phyloP scores from a whole-genome alignment of 2,797 vertebrate species.

The Rhinogobio ventralis region DNA sequence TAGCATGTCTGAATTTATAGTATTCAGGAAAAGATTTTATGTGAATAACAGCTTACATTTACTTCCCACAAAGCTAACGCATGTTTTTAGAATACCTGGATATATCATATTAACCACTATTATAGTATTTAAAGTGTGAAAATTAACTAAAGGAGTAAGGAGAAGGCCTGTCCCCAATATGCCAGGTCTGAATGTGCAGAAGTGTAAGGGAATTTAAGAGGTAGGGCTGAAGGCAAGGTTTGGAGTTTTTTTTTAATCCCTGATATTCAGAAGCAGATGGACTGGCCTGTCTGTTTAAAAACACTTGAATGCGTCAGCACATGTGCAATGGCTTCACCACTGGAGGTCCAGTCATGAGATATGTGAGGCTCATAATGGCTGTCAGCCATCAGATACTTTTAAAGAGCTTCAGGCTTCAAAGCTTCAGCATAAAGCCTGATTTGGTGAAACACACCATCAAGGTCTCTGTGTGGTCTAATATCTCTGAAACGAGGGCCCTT shows the following conservation, averaged over 20 bases:
- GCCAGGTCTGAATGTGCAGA: neutral
- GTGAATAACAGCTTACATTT: neutral
- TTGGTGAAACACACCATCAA: slow-evolving; percentile 1
- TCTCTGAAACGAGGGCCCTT: slow-evolving; percentile 7
- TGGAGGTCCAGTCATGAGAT: neutral
- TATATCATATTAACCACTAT: too few relatives aligned
- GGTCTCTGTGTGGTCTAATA: slow-evolving; percentile 45
- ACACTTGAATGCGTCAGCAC: neutral
- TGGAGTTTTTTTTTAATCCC: neutral
- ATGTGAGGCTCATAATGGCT: neutral
- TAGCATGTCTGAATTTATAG: neutral
- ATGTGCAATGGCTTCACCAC: neutral
- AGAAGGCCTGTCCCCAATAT: too few relatives aligned
- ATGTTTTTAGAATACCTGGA: too few relatives aligned
- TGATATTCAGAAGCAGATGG: neutral
- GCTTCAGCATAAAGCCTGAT: slow-evolving; percentile 11
- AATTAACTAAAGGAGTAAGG: too few relatives aligned
- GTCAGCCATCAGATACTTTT: slow-evolving; percentile 15
- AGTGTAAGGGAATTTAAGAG: neutral
- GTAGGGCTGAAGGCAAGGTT: neutral
- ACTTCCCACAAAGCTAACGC: too few relatives aligned
- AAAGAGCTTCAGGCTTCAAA: neutral
- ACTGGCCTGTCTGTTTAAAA: neutral
- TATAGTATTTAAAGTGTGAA: too few relatives aligned
- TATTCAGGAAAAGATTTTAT: neutral